These are phyloP conservation scores for Macropus fuliginosus DNA, from an alignment of 2,797 vertebrate genomes.

Conservation along the genomic window DNA sequence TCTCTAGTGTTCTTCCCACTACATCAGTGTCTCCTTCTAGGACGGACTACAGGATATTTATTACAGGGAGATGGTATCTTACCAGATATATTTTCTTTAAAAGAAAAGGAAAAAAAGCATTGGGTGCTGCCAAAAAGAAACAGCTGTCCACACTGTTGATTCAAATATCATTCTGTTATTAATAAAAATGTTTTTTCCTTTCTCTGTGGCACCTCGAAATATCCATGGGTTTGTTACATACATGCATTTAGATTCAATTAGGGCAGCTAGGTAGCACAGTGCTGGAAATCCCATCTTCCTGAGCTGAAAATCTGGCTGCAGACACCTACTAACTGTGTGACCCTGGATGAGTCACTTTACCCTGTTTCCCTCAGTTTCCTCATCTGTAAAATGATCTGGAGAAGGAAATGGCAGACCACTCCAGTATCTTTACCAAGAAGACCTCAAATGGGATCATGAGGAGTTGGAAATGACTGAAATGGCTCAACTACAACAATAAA, in stretches of 20 bases:
- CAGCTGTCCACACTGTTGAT: slow-evolving; percentile 64
- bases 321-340: neutral
- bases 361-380: neutral
- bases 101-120: slow-evolving; percentile 32
- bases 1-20: neutral
- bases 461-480: neutral
- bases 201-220: slow-evolving; percentile 39
- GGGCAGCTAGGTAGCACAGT: neutral
- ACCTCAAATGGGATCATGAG: neutral
- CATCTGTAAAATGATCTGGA: neutral
- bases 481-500: neutral
- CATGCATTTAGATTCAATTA: neutral
- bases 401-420: neutral
- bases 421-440: neutral
- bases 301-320: neutral
- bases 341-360: neutral
- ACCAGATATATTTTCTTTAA: neutral
- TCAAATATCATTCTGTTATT: slow-evolving; percentile 54
- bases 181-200: neutral
- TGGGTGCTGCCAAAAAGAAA: slow-evolving; percentile 41
- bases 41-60: neutral
- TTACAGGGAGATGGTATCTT: neutral
- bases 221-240: neutral
- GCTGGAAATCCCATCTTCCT: neutral
- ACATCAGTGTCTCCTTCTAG: neutral